Evolutionary conservation across 2,113 vertebrate genomes (phyloP).

Genomic region (Lepidothrix coronata): DNA sequence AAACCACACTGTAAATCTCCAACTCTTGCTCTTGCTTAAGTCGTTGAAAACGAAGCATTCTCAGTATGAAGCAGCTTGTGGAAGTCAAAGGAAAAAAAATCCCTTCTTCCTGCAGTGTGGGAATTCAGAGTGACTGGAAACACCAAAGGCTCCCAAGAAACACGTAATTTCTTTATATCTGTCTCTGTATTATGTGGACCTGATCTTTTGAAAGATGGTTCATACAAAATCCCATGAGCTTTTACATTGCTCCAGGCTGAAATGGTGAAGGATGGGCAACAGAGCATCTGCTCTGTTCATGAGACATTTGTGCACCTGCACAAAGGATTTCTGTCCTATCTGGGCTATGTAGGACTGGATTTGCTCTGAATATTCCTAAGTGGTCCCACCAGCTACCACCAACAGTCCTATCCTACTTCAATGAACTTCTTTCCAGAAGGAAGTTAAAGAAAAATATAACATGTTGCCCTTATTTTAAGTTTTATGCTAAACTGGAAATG

Average conservation of each 20-base stretch:
- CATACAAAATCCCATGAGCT: background rate
- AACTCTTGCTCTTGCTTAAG: background rate
- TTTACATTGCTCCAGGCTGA: background rate
- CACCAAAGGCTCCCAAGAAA: background rate
- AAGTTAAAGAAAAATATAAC: background rate
- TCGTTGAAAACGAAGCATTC: background rate
- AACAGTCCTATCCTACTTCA: background rate
- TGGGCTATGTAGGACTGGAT: background rate
- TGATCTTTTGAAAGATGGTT: background rate
- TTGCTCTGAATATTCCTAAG: background rate
- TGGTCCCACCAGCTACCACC: no score
- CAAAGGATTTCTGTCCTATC: background rate
- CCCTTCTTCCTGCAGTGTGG: background rate
- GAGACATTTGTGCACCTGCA: background rate
- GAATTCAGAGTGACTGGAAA: background rate
- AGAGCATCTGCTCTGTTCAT: background rate
- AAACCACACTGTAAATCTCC: background rate
- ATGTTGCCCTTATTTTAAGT: conserved; percentile 11
- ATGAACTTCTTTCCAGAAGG: background rate
- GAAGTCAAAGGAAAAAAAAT: background rate
- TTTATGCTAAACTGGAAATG: conserved; percentile 29
- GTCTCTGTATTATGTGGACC: background rate
- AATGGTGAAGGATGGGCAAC: background rate
- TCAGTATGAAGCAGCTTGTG: background rate
- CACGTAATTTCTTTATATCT: rapidly evolving